A percentile compares a stretch with the other conserved stretches of the same genome.
These are phyloP conservation scores for Trinorchestia longiramus DNA, from an alignment of 1,140 invertebrate species.

Conservation along the genomic window DNA sequence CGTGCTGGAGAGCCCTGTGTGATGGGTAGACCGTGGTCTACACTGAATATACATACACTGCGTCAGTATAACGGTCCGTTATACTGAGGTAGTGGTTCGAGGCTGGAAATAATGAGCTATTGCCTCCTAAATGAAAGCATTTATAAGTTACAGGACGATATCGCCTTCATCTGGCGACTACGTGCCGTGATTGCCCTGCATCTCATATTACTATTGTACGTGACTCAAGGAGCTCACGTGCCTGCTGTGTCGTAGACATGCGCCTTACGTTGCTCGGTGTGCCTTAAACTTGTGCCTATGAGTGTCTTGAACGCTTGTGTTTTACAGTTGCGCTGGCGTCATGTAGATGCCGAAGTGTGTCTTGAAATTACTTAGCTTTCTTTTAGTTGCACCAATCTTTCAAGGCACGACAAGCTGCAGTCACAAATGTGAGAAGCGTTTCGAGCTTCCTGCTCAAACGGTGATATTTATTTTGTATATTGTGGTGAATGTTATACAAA, in stretches of 20 bases:
- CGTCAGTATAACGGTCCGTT: no score
- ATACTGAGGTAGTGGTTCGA: no score
- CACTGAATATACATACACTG: no score
- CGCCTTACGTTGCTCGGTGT: not conserved
- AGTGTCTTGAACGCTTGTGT: not conserved
- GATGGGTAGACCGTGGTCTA: not conserved
- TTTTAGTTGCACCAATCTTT: not conserved
- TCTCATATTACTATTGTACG: no score
- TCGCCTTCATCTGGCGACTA: no score
- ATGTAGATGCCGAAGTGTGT: not conserved
- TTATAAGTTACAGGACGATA: no score
- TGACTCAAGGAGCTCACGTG: no score
- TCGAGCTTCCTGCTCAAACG: not conserved
- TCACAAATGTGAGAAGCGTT: not conserved
- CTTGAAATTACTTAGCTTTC: not conserved
- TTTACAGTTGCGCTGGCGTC: not conserved
- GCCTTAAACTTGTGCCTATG: not conserved
- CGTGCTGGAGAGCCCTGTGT: constrained; percentile 65
- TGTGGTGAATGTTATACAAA: constrained; percentile 13
- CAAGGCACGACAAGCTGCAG: not conserved
- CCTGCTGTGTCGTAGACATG: not conserved
- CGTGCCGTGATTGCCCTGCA: not conserved
- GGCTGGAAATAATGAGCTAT: no score
- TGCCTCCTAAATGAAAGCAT: no score
- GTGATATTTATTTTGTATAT: constrained; percentile 50